A percentile compares a stretch with the other conserved stretches of the same genome.
These are phyloP conservation scores for Vespertilio murinus DNA, from an alignment of 2,797 vertebrate genomes.

Conservation along the genomic window DNA sequence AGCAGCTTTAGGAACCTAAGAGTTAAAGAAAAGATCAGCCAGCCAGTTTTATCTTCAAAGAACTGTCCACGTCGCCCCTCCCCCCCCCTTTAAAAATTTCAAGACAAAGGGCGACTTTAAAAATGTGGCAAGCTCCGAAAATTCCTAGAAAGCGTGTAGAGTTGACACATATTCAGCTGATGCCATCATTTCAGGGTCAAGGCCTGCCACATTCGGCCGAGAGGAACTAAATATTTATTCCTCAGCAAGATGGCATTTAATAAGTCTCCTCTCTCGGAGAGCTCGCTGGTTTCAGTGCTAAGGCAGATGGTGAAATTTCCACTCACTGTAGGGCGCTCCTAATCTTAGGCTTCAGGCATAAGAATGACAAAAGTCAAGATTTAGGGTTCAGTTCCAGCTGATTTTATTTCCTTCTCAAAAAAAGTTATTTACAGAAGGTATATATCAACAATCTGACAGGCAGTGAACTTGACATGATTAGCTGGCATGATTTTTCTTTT, in stretches of 20 bases:
- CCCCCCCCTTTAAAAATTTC: not conserved
- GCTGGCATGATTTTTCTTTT: constrained; percentile 92
- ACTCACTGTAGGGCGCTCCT: not conserved
- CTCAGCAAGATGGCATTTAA: constrained; percentile 27
- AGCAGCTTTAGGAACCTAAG: constrained; percentile 25
- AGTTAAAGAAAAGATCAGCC: not conserved
- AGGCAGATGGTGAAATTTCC: not conserved
- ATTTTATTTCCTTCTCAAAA: constrained; percentile 99
- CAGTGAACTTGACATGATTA: constrained; percentile 99
- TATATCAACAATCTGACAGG: constrained; percentile 99
- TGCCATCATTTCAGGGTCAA: constrained; percentile 44
- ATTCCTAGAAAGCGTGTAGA: constrained; percentile 77
- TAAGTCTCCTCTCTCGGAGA: not conserved
- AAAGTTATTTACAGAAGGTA: constrained; percentile 99
- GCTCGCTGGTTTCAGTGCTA: not conserved
- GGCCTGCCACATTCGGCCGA: constrained; percentile 58
- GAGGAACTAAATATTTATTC: constrained; percentile 52
- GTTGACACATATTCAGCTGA: constrained; percentile 59
- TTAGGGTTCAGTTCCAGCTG: constrained; percentile 99
- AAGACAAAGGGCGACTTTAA: constrained; percentile 61
- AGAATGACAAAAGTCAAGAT: constrained; percentile 84
- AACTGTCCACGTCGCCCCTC: not conserved
- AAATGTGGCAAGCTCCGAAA: constrained; percentile 52
- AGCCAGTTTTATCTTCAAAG: not conserved
- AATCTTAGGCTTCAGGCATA: constrained; percentile 30